These are phyloP conservation scores for Iguana delicatissima DNA, from an alignment of 2,797 vertebrate genomes.

Conservation along the genomic window DNA sequence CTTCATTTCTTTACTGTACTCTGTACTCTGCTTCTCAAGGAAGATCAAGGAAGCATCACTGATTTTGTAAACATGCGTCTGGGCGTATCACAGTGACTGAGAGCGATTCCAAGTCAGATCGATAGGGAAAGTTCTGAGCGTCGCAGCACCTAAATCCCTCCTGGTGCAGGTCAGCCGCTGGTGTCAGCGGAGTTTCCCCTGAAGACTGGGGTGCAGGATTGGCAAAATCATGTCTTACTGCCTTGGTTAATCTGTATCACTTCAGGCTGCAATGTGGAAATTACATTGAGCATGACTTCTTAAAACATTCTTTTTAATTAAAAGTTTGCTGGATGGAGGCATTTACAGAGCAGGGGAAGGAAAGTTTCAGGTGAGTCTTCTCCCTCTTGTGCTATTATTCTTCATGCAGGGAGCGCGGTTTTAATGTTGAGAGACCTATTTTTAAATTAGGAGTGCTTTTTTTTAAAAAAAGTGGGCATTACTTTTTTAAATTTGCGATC, in stretches of 20 bases:
- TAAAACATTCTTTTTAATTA: not conserved
- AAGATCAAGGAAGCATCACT: slow-evolving; percentile 79
- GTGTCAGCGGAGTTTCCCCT: slow-evolving; percentile 5
- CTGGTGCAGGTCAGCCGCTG: not conserved
- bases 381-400: not conserved
- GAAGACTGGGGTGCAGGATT: not conserved
- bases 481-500: no score
- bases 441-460: not conserved
- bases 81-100: slow-evolving; percentile 76
- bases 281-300: not conserved
- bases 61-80: slow-evolving; percentile 78
- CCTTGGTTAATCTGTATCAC: not conserved
- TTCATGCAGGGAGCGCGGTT: not conserved
- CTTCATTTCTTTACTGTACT: slow-evolving; percentile 71
- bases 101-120: slow-evolving; percentile 75
- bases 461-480: not conserved
- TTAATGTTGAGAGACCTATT: not conserved
- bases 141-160: slow-evolving; percentile 33
- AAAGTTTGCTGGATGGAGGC: not conserved
- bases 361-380: not conserved
- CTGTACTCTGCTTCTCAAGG: slow-evolving; percentile 80
- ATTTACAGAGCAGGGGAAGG: not conserved
- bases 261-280: not conserved
- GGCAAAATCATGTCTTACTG: not conserved
- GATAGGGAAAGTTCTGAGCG: slow-evolving; percentile 61